A percentile compares a stretch with the other conserved stretches of the same genome.
Conservation (phyloP, 2,113 vertebrate species). For the Phalacrocorax pelagicus region DNA sequence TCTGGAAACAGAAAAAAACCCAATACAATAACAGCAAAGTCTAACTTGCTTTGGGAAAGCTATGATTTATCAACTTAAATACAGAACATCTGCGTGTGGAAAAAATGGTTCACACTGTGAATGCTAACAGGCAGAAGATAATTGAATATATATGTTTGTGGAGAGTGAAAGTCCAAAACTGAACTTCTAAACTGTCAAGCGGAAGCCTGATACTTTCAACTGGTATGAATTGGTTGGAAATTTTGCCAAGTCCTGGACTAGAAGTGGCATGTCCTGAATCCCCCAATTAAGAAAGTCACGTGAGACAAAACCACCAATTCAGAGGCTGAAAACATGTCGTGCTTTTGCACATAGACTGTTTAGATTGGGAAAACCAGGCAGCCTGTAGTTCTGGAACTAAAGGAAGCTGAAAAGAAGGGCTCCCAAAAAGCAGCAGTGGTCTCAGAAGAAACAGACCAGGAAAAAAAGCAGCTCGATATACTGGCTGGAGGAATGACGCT, state of each 20-base stretch:
- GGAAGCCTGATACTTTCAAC: not conserved
- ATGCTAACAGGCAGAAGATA: not conserved
- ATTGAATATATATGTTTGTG: not conserved
- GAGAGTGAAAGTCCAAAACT: not conserved
- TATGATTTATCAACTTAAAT: constrained; percentile 30
- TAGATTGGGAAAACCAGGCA: not conserved
- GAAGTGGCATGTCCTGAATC: not conserved
- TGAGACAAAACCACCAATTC: not conserved
- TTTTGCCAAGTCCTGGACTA: not conserved
- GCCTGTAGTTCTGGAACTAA: not conserved
- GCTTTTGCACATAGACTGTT: not conserved
- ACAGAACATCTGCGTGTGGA: not conserved
- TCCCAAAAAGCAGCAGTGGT: not conserved
- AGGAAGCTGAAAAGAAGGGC: not conserved
- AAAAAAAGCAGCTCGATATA: not conserved
- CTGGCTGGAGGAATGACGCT: not conserved
- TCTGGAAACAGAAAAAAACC: not conserved
- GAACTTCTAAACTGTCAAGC: not conserved
- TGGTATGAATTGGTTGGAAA: not conserved
- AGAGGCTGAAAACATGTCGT: not conserved
- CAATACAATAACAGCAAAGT: not conserved
- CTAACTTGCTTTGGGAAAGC: constrained; percentile 2
- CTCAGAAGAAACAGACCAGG: not conserved
- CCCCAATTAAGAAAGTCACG: not conserved
- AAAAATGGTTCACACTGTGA: not conserved